A percentile compares a stretch with the other conserved stretches of the same genome.
Conservation (phyloP, 2,113 vertebrate species). For the Neodontobutis hainanensis region DNA sequence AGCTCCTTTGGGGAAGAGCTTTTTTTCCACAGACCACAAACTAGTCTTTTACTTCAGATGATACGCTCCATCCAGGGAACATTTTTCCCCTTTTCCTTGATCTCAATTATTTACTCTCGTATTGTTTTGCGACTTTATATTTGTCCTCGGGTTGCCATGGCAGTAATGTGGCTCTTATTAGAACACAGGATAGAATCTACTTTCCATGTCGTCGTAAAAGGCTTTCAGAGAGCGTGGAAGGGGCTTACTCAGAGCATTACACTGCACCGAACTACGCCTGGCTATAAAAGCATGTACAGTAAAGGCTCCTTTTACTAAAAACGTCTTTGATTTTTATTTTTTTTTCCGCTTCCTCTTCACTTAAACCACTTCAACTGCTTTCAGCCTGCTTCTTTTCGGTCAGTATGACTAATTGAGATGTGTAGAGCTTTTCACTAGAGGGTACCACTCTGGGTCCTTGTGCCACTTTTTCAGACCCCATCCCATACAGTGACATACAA, state of each 20-base stretch:
- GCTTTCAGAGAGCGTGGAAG: conserved; percentile 44
- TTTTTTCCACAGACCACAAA: conserved; percentile 64
- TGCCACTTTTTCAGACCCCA: conserved; percentile 2
- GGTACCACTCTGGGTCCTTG: conserved; percentile 29
- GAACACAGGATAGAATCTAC: conserved; percentile 43
- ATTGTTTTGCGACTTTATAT: conserved; percentile 61
- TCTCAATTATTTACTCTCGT: conserved; percentile 60
- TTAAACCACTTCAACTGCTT: conserved; percentile 64
- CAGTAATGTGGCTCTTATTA: conserved; percentile 71
- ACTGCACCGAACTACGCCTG: conserved; percentile 16
- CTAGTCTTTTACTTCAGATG: conserved; percentile 66
- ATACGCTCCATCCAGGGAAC: conserved; percentile 54
- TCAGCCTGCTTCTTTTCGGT: conserved; percentile 46
- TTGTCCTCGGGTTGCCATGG: conserved; percentile 69
- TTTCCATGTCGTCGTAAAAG: conserved; percentile 61
- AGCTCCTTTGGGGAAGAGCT: conserved; percentile 66
- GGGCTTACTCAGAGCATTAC: conserved; percentile 30
- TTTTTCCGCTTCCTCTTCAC: conserved; percentile 32
- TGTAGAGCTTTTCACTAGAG: conserved; percentile 37
- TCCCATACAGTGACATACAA: conserved; percentile 1
- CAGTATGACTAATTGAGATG: conserved; percentile 69
- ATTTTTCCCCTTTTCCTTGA: conserved; percentile 35
- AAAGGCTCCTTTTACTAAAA: conserved; percentile 31
- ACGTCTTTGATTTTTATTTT: conserved; percentile 60
- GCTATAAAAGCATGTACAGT: conserved; percentile 40